Evolutionary conservation across 2,113 vertebrate genomes (phyloP).

Genomic region (Ceratotherium simum): DNA sequence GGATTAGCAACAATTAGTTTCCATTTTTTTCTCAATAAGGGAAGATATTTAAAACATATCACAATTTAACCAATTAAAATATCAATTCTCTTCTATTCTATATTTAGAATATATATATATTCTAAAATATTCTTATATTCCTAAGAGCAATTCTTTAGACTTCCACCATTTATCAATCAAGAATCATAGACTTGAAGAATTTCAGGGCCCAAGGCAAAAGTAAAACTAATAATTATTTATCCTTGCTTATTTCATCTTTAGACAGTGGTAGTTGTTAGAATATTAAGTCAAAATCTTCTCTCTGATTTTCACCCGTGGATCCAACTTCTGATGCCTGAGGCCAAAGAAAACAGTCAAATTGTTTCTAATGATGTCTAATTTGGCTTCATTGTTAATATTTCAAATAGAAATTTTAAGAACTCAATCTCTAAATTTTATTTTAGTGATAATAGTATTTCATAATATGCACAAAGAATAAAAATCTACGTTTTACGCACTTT

Average conservation of each 20-base stretch:
- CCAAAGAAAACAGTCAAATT: not conserved
- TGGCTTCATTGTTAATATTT: not conserved
- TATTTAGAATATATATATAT: not conserved
- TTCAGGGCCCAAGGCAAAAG: not conserved
- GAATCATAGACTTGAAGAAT: not conserved
- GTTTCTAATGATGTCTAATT: not conserved
- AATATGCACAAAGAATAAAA: not conserved
- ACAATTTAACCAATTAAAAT: not conserved
- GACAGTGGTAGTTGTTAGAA: not conserved
- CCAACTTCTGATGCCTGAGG: not conserved
- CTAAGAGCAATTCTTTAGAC: not conserved
- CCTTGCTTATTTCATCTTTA: not conserved
- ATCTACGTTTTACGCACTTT: not conserved
- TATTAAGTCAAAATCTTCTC: not conserved
- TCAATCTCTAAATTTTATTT: not conserved
- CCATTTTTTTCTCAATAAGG: not conserved
- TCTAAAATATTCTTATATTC: not conserved
- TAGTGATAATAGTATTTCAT: not conserved
- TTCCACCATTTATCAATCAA: not conserved
- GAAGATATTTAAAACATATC: not conserved
- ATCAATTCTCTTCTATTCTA: not conserved
- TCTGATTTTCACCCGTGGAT: not conserved
- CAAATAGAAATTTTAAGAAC: not conserved
- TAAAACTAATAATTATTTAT: constrained; percentile 21
- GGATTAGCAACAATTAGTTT: not conserved